Evolutionary conservation across 2,113 vertebrate species (phyloP).

Genomic region (Petromus typicus): DNA sequence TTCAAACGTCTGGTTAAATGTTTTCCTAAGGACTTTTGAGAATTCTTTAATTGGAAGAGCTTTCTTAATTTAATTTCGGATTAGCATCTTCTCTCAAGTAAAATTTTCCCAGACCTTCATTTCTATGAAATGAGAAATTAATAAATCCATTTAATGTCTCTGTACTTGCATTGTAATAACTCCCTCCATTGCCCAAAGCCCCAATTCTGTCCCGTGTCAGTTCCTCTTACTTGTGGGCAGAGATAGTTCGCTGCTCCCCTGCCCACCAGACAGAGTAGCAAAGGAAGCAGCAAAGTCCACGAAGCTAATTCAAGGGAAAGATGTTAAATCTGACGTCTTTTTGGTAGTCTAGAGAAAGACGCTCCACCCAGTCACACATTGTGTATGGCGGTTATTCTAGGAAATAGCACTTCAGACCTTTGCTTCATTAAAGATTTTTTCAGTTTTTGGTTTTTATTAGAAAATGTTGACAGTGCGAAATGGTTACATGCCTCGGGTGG

Average conservation of each 20-base stretch:
- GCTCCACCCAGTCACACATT: not conserved
- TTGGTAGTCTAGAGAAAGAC: not conserved
- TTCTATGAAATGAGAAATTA: not conserved
- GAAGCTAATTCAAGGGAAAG: not conserved
- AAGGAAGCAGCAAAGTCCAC: not conserved
- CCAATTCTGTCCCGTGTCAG: not conserved
- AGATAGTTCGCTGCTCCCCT: not conserved
- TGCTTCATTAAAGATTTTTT: not conserved
- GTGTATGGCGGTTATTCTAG: not conserved
- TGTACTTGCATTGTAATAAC: not conserved
- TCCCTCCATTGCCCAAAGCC: not conserved
- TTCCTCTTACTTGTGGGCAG: not conserved
- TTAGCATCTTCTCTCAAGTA: not conserved
- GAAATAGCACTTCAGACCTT: not conserved
- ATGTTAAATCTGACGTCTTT: not conserved
- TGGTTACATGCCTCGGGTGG: not conserved
- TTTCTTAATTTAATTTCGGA: conserved; percentile 1
- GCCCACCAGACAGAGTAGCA: not conserved
- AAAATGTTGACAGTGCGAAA: not conserved
- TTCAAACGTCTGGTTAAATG: not conserved
- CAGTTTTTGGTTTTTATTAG: not conserved
- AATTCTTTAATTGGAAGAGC: not conserved
- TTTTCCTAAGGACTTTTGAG: not conserved
- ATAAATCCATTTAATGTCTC: not conserved
- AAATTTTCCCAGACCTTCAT: not conserved